Conservation (phyloP, 2,888 invertebrate species). For the Biston stratarius region DNA sequence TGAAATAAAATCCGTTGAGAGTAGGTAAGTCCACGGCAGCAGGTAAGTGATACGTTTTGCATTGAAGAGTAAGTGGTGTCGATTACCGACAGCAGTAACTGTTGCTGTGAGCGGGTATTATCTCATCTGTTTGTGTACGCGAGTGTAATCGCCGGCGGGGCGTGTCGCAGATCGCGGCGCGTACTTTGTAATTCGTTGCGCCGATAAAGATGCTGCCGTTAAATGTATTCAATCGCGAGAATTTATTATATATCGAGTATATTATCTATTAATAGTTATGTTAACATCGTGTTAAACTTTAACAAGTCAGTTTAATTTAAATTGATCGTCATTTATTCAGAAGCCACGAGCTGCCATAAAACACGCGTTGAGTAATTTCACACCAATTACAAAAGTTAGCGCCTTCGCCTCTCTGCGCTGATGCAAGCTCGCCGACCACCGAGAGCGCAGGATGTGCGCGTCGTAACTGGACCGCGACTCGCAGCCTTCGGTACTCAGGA, state of each 20-base stretch:
- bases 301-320: conserved; percentile 1
- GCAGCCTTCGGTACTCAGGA: no score
- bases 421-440: background rate
- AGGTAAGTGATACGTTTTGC: no score
- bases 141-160: background rate
- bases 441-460: conserved; percentile 6
- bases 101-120: no score
- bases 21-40: no score
- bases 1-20: no score
- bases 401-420: background rate
- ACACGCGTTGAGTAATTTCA: conserved; percentile 1
- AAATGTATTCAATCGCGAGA: background rate
- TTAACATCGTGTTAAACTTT: conserved; percentile 1
- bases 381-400: conserved; percentile 16
- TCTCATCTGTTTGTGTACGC: no score
- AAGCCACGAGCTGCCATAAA: background rate
- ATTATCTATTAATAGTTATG: background rate
- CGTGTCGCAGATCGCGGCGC: background rate
- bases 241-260: no score
- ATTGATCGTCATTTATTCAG: background rate
- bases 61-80: no score
- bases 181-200: background rate
- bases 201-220: background rate
- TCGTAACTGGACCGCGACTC: no score
- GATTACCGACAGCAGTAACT: no score